Evolutionary conservation across 2,113 vertebrate species (phyloP).

Genomic region (Gobius niger): DNA sequence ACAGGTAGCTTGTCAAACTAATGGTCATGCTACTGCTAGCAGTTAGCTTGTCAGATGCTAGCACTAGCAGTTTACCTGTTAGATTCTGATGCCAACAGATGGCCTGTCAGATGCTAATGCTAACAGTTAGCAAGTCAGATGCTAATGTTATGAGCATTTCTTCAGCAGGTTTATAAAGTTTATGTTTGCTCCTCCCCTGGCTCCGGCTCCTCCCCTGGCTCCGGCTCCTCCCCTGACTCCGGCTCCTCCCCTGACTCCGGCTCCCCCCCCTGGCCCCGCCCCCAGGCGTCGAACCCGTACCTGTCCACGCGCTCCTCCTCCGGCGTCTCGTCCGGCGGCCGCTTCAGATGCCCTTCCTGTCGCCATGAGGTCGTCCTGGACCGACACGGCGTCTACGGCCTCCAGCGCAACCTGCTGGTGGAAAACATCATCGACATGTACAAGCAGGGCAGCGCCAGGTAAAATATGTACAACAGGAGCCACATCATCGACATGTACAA

Average conservation of each 20-base stretch:
- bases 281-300: constrained; percentile 68
- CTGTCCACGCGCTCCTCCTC: constrained; percentile 68
- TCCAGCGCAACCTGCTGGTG: constrained; percentile 80
- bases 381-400: constrained; percentile 79
- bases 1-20: no score
- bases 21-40: no score
- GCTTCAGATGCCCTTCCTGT: constrained; percentile 71
- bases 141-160: no score
- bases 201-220: no score
- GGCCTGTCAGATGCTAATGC: no score
- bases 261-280: background rate
- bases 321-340: constrained; percentile 42
- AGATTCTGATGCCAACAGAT: no score
- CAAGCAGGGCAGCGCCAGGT: constrained; percentile 62
- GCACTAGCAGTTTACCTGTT: no score
- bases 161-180: no score
- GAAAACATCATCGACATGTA: constrained; percentile 83
- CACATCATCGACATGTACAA: constrained; percentile 74
- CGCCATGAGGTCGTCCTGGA: constrained; percentile 79
- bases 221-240: background rate
- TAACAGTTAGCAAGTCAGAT: no score
- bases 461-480: background rate
- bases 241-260: no score
- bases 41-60: no score
- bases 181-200: background rate